Base-by-base conservation (phyloP, 2,113 vertebrate species). In the Dicerorhinus sumatrensis region DNA sequence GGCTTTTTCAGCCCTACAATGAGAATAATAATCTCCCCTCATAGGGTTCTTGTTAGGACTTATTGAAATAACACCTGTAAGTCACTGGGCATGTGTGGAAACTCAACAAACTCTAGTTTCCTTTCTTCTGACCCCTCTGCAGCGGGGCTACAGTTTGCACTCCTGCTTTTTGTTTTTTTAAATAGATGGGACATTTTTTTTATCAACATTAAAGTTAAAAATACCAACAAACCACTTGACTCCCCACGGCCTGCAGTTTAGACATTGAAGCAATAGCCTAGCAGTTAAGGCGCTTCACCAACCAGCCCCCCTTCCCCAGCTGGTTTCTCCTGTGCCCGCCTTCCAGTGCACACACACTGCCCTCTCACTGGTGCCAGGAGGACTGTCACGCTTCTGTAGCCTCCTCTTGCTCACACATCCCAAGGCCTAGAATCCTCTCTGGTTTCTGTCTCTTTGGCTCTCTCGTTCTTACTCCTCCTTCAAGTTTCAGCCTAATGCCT, bases 181-280 rank as follows among this genome's bases (percentile, higher is more conserved):
- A 20, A 60, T 33, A 94, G 29, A 16, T 36, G 36, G 18, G 42
- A n/a, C 33, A 72, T 84, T 89, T 89, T 89, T 42, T 42, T 89
- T 77, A 83, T 51, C 46, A 83, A 83, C 39, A 91, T 46, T 88
- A 62, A 88, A 65, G 36, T 81, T 93, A 42, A 82, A 93, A 95
- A 36, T 31, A 69, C n/a, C 8, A 46, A 10, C 46, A 60, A 82
- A 70, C 7, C 60, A 1, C 56, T 73, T 88, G 73, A 51, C 18
- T 79, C 46, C 39, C 33, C 6, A 63, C 39, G 77, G 17, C 31
- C 33, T 89, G 33, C 48, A 31, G 27, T 72, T 75, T 42, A 90
- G 54, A 91, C 29, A 39, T 23, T 27, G 13, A 67, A 75, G 31
- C 12, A 67, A 18, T 4, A 76, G 48, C 54, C 20, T 73, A 42